phyloP scores from a whole-genome alignment of 37 sponge, comb jelly and placozoan genomes.

The Cladorhizidae sp. region DNA sequence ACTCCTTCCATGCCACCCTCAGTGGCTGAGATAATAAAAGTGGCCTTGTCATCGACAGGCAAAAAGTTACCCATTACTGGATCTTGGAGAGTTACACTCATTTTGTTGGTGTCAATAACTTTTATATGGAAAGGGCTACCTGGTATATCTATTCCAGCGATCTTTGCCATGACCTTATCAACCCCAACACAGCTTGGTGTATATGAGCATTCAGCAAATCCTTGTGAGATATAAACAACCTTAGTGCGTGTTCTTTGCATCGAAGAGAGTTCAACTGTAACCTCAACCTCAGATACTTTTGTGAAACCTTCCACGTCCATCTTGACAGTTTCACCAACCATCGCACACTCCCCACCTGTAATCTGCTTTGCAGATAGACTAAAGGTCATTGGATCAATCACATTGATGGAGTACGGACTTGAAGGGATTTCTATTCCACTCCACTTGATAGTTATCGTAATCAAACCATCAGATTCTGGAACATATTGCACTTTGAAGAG shows the following conservation, averaged over 20 bases:
- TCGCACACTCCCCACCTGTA: slow-evolving; percentile 48
- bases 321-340: slow-evolving; percentile 35
- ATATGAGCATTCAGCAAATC: slow-evolving; percentile 55
- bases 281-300: slow-evolving; percentile 40
- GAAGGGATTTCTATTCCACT: slow-evolving; percentile 52
- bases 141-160: slow-evolving; percentile 53
- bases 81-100: slow-evolving; percentile 59
- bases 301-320: slow-evolving; percentile 41
- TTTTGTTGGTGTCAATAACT: slow-evolving; percentile 77
- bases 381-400: slow-evolving; percentile 58
- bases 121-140: slow-evolving; percentile 75
- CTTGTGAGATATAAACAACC: slow-evolving; percentile 16
- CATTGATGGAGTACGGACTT: slow-evolving; percentile 56
- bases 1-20: slow-evolving; percentile 37
- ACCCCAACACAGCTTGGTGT: slow-evolving; percentile 40
- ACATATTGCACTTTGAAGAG: slow-evolving; percentile 61
- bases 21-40: slow-evolving; percentile 51
- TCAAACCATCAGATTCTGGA: slow-evolving; percentile 46
- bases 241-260: slow-evolving; percentile 36
- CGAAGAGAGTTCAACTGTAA: slow-evolving; percentile 46
- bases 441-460: slow-evolving; percentile 70
- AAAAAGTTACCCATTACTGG: slow-evolving; percentile 57
- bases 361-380: slow-evolving; percentile 42
- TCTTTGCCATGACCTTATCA: slow-evolving; percentile 61
- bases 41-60: slow-evolving; percentile 38